Conservation (phyloP, 1,140 invertebrate species). For the Ips typographus region DNA sequence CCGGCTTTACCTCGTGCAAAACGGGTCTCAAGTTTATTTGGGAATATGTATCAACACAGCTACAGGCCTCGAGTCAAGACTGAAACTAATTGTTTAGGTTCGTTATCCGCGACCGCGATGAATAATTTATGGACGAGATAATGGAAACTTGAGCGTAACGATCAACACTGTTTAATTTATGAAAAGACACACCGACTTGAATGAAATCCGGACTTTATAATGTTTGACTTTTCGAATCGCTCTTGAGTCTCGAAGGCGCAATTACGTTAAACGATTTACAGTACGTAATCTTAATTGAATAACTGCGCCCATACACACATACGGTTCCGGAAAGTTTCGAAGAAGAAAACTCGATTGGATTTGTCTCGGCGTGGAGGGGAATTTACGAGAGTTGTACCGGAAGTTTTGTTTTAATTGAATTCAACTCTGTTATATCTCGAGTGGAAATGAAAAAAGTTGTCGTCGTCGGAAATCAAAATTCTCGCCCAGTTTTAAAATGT, state of each 20-base stretch:
- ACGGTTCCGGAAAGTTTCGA: too few species aligned
- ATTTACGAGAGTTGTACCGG: neutral
- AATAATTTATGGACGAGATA: neutral
- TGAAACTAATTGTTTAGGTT: conserved; percentile 5
- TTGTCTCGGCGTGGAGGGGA: neutral
- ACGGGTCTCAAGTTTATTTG: neutral
- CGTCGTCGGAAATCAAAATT: conserved; percentile 1
- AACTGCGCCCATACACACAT: too few species aligned
- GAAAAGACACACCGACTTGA: too few species aligned
- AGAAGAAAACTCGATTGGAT: too few species aligned
- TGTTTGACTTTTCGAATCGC: too few species aligned
- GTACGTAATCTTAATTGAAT: too few species aligned
- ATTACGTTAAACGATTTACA: too few species aligned
- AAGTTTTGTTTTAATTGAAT: conserved; percentile 3
- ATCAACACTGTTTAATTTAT: too few species aligned
- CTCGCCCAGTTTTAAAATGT: neutral
- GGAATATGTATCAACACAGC: conserved; percentile 2
- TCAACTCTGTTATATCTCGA: neutral
- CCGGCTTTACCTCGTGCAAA: neutral
- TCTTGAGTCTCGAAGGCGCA: too few species aligned
- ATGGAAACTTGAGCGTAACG: neutral
- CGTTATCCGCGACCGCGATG: neutral
- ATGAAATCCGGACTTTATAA: too few species aligned
- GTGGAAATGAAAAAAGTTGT: conserved; percentile 3
- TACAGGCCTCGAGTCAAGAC: neutral